phyloP scores from a whole-genome alignment of 2,797 vertebrate genomes.

The Enteromius treurensis region DNA sequence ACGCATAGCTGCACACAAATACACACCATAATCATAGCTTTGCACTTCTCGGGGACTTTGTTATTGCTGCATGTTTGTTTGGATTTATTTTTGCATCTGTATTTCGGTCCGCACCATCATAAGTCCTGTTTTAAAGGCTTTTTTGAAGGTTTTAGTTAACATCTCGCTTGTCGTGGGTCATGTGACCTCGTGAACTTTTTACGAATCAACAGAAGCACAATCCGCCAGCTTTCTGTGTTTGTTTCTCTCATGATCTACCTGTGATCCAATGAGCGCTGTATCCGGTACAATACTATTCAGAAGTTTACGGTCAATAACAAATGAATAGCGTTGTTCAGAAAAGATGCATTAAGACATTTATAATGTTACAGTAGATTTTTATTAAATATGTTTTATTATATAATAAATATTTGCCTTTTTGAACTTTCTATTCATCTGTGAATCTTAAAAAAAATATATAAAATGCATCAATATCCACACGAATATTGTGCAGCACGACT shows the following conservation, averaged over 20 bases:
- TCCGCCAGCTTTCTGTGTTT: not conserved
- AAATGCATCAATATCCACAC: too few species aligned
- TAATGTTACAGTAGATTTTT: not conserved
- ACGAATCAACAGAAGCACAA: not conserved
- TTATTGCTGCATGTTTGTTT: slow-evolving; percentile 67
- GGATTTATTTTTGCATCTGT: slow-evolving; percentile 65
- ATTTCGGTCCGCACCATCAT: not conserved
- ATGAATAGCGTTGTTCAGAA: not conserved
- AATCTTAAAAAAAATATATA: too few species aligned
- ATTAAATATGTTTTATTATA: not conserved
- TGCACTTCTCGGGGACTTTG: slow-evolving; percentile 68
- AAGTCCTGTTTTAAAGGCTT: not conserved
- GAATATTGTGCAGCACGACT: too few species aligned
- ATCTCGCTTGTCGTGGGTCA: slow-evolving; percentile 15
- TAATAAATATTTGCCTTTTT: not conserved
- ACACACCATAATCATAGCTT: slow-evolving; percentile 73
- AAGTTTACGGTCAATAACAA: not conserved
- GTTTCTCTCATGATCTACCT: not conserved
- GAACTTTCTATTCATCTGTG: not conserved
- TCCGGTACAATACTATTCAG: not conserved
- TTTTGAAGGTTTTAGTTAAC: not conserved
- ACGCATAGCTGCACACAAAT: slow-evolving; percentile 59
- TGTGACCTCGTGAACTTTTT: slow-evolving; percentile 3
- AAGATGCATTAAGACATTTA: not conserved
- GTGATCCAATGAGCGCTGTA: not conserved